Evolutionary conservation across 2,113 vertebrate species (phyloP).

Genomic region (Hystrix cristata): DNA sequence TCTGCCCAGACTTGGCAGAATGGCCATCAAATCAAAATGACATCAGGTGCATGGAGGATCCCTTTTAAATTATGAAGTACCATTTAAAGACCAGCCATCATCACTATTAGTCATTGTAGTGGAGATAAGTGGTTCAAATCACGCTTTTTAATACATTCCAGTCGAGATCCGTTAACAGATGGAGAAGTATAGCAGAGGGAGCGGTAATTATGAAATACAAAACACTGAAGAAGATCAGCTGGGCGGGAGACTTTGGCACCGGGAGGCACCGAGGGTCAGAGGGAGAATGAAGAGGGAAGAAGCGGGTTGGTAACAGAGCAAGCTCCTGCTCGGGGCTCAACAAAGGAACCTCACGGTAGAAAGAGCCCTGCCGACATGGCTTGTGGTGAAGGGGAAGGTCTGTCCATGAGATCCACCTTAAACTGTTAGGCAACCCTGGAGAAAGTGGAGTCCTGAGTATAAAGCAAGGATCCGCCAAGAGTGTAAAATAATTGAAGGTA

Average conservation of each 20-base stretch:
- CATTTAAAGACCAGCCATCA: background rate
- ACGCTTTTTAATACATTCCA: background rate
- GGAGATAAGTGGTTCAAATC: background rate
- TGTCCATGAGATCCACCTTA: background rate
- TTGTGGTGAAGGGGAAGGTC: background rate
- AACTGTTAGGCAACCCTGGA: background rate
- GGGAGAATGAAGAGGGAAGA: background rate
- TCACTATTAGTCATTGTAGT: background rate
- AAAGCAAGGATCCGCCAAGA: background rate
- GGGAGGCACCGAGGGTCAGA: background rate
- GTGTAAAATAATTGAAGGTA: background rate
- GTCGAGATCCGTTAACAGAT: background rate
- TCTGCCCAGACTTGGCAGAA: background rate
- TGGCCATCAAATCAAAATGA: background rate
- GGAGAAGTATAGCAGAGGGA: background rate
- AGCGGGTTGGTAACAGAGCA: background rate
- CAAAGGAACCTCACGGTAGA: background rate
- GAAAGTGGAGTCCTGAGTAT: background rate
- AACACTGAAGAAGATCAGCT: background rate
- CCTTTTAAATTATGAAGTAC: background rate
- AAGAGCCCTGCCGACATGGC: background rate
- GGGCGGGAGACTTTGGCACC: background rate
- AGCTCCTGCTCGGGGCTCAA: background rate
- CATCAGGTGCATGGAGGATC: background rate
- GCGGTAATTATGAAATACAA: background rate